Base-by-base conservation (phyloP, 2,797 vertebrate genomes). In the Gephyroberyx darwinii region DNA sequence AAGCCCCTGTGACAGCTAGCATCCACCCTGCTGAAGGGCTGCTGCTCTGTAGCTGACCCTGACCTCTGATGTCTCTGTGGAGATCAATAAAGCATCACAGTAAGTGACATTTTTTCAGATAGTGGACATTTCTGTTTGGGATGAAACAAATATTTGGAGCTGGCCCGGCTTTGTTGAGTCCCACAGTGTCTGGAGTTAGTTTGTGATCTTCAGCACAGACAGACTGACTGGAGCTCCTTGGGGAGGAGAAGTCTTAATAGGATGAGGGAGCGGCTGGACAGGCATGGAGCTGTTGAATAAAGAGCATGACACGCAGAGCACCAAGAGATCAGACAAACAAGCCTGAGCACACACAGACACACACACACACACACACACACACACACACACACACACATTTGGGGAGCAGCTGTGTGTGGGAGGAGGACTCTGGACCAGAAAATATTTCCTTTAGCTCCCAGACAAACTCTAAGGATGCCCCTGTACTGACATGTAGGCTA, bases 391-490 rank as follows among this genome's bases (percentile, higher is more conserved):
- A 41, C 45, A 26, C 31, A 59, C 35, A 78, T 80, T 75, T 78
- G 83, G 87, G 26, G 83, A 90, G 88, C 91, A 90, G 85, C 84
- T 91, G 88, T 73, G 89, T 81, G 90, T 87, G 86, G 89, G 90
- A 88, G 56, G 56, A 37, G 85, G 82, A 80, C 71, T 80, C 75
- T 85, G 80, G 85, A 83, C 82, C 71, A 77, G 70, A 56, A 69
- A 88, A 84, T 75, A 65, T 83, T 75, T 88, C 75, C 55, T 86
- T 80, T 77, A 73, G 65, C 75, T 67, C 69, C 74, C 72, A 73
- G 81, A 87, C 63, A 69, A 82, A 72, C 61, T 84, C 79, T 63
- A 57, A 75, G 60, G 59, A 77, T 39, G 65, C 58, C n/a, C 70
- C 69, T 4, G 2, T 3, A 48, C 71, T 82, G 73, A 88, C n/a